Evolutionary conservation across 2,888 invertebrate species (phyloP), one percentile per base, ranked within the genome.

Genomic region (Cryptocephalus moraei): DNA sequence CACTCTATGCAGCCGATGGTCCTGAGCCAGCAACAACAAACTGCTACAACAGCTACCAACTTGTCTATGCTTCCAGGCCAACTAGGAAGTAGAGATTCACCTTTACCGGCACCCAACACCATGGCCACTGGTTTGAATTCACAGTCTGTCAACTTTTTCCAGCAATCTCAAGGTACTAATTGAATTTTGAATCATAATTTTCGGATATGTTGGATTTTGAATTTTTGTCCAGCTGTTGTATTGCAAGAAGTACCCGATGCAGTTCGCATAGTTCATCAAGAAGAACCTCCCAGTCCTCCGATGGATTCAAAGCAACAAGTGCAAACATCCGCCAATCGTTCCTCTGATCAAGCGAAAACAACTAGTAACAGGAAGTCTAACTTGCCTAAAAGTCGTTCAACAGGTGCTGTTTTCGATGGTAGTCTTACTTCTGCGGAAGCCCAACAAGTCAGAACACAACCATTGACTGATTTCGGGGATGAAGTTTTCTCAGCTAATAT

Each of bases 1-100:
- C 90, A 90, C 73, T 82, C 86, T 64, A 81, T 86, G 69, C 90
- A 90, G 72, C 81, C 85, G 64, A 80, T 86, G 67, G 79, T 85
- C 77, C 75, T 87, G 58, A 34, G 49, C 63, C 62, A 56, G 58
- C 64, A 56, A 54, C 60, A 53, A 44, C 57, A 54, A 43, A 58
- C 58, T 45, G 57, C 67, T 33, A 64, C 67, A 31, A 55, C 65
- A 53, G 66, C 65, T 50, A 65, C 66, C 56, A 68, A 66, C 60
- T 61, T 62, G 57, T 63, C 60, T 12, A 66, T 68, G 63, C 57
- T 68, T 47, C 68, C 69, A n/a, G 67, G 65, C 32, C 66, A 65
- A 51, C 59, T 62, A 56, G 60, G 63, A 57, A 65, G 61, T 58
- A 61, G 66, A 44, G 68, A 68, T 48, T 65, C 68, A 33, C 65